A percentile compares a stretch with the other conserved stretches of the same genome.
These are phyloP conservation scores for Trichonephila clavata DNA, from an alignment of 1,140 invertebrate species.

Conservation along the genomic window DNA sequence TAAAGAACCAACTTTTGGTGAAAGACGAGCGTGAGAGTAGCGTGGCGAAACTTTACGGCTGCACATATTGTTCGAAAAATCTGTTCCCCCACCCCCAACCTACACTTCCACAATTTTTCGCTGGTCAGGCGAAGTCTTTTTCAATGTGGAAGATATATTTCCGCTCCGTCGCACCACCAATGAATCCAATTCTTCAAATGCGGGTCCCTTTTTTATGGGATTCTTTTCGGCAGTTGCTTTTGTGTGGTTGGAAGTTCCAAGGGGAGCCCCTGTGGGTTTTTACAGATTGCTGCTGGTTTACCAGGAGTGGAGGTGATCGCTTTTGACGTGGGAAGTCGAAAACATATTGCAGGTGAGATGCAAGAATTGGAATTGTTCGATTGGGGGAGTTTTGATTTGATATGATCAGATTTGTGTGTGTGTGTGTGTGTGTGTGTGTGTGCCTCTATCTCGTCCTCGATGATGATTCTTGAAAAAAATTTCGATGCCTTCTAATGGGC, in stretches of 20 bases:
- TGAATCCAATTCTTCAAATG: not conserved
- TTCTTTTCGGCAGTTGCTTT: not conserved
- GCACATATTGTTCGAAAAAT: constrained; percentile 11
- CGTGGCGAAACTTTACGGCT: not conserved
- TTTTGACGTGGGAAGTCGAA: constrained; percentile 26
- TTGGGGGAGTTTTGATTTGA: not conserved
- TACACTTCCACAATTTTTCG: not conserved
- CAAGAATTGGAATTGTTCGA: not conserved
- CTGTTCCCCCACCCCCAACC: not conserved
- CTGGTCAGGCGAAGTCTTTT: not conserved
- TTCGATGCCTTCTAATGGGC: no score
- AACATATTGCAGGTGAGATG: constrained; percentile 22
- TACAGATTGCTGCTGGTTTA: constrained; percentile 21
- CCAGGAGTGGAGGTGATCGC: not conserved
- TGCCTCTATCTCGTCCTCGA: not conserved
- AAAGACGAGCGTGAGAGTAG: not conserved
- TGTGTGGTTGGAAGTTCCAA: not conserved
- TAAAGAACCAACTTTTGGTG: not conserved
- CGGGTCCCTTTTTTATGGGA: not conserved
- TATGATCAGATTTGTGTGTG: not conserved
- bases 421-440: no score
- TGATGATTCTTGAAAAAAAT: no score
- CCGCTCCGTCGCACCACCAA: not conserved
- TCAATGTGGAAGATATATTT: not conserved
- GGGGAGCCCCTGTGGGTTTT: not conserved